A percentile compares a stretch with the other conserved stretches of the same genome.
Conservation (phyloP, 2,113 vertebrate species). For the Dissostichus mawsoni region DNA sequence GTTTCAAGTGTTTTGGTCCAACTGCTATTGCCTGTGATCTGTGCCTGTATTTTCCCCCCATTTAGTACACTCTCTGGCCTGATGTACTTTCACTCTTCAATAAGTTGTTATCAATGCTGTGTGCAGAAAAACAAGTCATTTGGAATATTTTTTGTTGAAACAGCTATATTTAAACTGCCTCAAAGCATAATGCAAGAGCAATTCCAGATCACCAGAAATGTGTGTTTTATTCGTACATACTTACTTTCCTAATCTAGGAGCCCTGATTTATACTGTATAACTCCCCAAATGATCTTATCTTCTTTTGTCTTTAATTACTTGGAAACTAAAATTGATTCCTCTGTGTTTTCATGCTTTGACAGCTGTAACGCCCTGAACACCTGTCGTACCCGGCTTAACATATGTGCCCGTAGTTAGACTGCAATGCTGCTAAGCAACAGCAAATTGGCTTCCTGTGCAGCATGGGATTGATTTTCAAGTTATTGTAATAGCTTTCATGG, state of each 20-base stretch:
- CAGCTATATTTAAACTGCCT: background rate
- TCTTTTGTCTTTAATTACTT: conserved; percentile 24
- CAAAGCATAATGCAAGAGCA: background rate
- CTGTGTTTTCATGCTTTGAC: conserved; percentile 2
- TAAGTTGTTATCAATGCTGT: background rate
- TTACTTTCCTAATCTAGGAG: background rate
- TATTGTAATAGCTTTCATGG: conserved; percentile 3
- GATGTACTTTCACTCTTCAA: conserved; percentile 28
- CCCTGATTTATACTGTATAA: background rate
- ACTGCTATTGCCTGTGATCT: conserved; percentile 8
- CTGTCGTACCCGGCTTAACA: conserved; percentile 33
- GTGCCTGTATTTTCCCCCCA: background rate
- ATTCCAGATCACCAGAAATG: conserved; percentile 3
- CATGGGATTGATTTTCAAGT: conserved; percentile 9
- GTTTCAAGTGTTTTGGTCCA: background rate
- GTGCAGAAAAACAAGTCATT: conserved; percentile 12
- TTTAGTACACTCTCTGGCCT: background rate
- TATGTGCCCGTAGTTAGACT: conserved; percentile 3
- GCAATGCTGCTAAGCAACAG: conserved; percentile 49
- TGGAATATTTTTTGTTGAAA: background rate
- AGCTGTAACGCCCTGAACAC: conserved; percentile 30
- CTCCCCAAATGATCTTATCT: background rate
- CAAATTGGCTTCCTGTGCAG: conserved; percentile 15
- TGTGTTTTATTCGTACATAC: background rate
- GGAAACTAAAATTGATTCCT: conserved; percentile 31